A percentile compares a stretch with the other conserved stretches of the same genome.
phyloP scores from a whole-genome alignment of 2,888 invertebrate genomes.

The Athalia rosae region DNA sequence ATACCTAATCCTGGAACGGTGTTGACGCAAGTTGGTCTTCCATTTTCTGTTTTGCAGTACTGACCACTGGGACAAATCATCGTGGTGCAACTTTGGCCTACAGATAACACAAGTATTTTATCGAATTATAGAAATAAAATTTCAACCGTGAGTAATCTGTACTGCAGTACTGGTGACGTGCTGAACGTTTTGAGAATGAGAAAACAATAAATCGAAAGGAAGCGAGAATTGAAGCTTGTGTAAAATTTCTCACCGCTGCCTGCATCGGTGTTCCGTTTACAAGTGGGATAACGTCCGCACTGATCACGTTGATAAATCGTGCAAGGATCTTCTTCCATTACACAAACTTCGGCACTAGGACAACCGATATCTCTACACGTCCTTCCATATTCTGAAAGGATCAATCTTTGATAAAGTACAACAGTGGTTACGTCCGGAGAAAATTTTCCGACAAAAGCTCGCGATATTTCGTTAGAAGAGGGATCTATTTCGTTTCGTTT shows the following conservation, averaged over 20 bases:
- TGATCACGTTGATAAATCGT: constrained; percentile 66
- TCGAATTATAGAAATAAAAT: background rate
- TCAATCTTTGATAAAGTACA: background rate
- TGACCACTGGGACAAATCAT: constrained; percentile 64
- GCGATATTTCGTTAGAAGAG: too few species aligned
- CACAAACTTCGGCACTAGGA: constrained; percentile 82
- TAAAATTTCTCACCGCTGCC: constrained; percentile 49
- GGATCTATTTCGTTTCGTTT: too few species aligned
- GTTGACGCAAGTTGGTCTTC: constrained; percentile 63
- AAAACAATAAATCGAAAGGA: too few species aligned
- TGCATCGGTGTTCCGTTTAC: constrained; percentile 75
- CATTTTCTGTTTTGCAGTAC: constrained; percentile 66
- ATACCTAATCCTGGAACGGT: constrained; percentile 63
- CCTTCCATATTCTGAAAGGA: constrained; percentile 83
- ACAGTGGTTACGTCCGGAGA: too few species aligned
- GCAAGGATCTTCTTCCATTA: constrained; percentile 84
- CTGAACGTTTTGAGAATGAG: too few species aligned
- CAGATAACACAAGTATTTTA: background rate
- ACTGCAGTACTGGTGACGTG: too few species aligned
- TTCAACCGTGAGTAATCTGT: too few species aligned
- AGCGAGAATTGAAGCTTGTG: too few species aligned
- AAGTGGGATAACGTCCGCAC: constrained; percentile 83
- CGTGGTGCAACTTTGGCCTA: constrained; percentile 62
- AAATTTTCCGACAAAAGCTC: too few species aligned
- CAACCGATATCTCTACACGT: constrained; percentile 88